Evolutionary conservation across 1,140 invertebrate species (phyloP).

Genomic region (Teleopsis dalmanni): DNA sequence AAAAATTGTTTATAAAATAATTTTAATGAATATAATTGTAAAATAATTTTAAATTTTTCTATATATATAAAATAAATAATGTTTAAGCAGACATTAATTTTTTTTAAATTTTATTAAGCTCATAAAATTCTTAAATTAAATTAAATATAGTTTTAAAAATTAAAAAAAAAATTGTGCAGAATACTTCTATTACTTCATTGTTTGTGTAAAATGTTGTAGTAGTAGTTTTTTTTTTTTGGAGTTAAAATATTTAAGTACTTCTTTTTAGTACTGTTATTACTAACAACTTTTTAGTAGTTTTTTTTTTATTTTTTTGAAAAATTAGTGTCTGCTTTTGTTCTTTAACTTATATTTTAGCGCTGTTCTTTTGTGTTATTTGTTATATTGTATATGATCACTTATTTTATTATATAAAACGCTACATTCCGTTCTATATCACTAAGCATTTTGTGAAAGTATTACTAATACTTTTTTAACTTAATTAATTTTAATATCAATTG

Average conservation of each 20-base stretch:
- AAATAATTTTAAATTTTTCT: too few relatives aligned
- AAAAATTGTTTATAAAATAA: too few relatives aligned
- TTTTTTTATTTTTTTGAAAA: too few relatives aligned
- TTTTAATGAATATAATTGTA: too few relatives aligned
- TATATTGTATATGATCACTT: background rate
- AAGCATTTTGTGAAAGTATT: background rate
- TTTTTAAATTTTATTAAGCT: too few relatives aligned
- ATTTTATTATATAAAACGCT: background rate
- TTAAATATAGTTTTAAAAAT: background rate
- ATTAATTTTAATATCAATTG: background rate
- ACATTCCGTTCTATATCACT: background rate
- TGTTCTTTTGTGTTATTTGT: background rate
- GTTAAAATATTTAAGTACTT: background rate
- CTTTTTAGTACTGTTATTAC: background rate
- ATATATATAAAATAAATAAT: too few relatives aligned
- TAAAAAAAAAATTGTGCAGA: slow-evolving; percentile 27
- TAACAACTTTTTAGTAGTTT: background rate
- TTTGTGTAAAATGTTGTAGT: slow-evolving; percentile 12
- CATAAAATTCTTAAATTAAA: slow-evolving; percentile 27
- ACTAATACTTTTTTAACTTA: background rate
- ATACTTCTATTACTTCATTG: slow-evolving; percentile 31
- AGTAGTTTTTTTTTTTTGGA: slow-evolving; percentile 9
- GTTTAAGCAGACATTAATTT: too few relatives aligned
- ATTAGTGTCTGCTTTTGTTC: too few relatives aligned
- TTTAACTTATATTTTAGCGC: background rate